Base-by-base conservation (phyloP, 37 sponge, comb jelly and placozoan genomes). In the Cliona cf. orientalis region DNA sequence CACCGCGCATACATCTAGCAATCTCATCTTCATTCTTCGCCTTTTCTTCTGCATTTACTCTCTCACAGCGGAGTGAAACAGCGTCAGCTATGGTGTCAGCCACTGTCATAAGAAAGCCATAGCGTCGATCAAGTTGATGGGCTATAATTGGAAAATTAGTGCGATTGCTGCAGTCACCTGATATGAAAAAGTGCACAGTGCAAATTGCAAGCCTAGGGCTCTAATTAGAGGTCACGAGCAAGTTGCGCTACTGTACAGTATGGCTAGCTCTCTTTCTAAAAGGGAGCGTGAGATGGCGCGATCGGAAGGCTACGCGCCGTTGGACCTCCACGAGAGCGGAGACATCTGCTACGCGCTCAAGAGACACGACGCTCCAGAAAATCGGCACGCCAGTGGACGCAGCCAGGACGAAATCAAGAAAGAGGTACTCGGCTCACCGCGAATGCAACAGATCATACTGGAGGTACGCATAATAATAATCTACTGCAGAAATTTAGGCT, bases 401-500 rank as follows among this genome's bases (percentile, higher is more conserved):
- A 61, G 64, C 1, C 82, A 89, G 11, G 36, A 61, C 14, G 71
- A 87, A 22, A 66, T 85, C 58, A 85, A 79, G 63, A 71, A 81
- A 35, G 84, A 81, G 26, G 90, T 91, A 2, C 58, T 89, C 2
- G 28, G 28, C 25, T 87, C 86, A 6, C 60, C 76, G 25, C 59
- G 84, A n/a, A 80, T 91, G 66, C 57, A 79, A 29, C 33, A 71
- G 3, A 75, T 89, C 32, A 81, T 91, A 34, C 32, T 58, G 36
- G 81, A 86, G 82, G 89, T 87, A 39, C 58, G 55, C 36, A 1
- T 44, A 14, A 19, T 49, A 49, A 9, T 49, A 49, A 14, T 49
- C 14, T 49, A 14, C 14, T 9, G 14, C 14, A 49, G 21, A 11
- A 25, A 21, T 75, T 12, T 17, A 75, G 11, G 11, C 42, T 23